Conservation (phyloP, 2,113 vertebrate species). For the Upupa epops region DNA sequence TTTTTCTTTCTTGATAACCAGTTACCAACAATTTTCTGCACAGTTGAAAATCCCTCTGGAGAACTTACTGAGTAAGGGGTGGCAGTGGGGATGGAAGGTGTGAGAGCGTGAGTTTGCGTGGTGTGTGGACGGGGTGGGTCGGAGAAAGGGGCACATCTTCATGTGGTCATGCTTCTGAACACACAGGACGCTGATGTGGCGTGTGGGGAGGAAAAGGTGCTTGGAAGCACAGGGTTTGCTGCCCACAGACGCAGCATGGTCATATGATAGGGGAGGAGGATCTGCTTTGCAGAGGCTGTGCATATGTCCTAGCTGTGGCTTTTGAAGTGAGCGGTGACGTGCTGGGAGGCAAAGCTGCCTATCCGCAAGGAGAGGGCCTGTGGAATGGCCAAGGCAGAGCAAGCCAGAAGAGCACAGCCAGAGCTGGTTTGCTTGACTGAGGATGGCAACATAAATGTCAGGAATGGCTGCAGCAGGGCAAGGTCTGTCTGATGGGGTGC, state of each 20-base stretch:
- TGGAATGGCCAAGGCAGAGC: not conserved
- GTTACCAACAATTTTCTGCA: conserved; percentile 45
- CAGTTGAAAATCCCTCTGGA: not conserved
- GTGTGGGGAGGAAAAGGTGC: not conserved
- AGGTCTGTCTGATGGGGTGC: too few relatives aligned
- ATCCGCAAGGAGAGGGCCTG: not conserved
- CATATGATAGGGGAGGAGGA: accelerated
- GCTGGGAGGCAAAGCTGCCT: not conserved
- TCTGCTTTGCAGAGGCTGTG: not conserved
- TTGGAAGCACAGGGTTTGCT: not conserved
- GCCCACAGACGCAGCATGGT: not conserved
- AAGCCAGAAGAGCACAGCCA: not conserved
- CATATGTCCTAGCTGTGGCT: accelerated
- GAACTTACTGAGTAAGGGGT: not conserved
- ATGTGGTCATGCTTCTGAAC: not conserved
- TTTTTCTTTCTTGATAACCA: conserved; percentile 63
- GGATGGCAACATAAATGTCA: not conserved
- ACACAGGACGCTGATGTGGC: too few relatives aligned
- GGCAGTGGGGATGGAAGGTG: not conserved
- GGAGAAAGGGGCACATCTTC: not conserved
- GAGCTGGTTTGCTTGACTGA: not conserved
- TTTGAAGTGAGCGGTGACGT: not conserved
- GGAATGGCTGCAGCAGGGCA: not conserved
- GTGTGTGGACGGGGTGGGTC: not conserved
- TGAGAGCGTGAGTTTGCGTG: accelerated